Percentiles rank a stretch among this genome's conserved stretches.
These are phyloP conservation scores for Cyclargus thomasi DNA, from an alignment of 1,140 invertebrate species.

Conservation along the genomic window DNA sequence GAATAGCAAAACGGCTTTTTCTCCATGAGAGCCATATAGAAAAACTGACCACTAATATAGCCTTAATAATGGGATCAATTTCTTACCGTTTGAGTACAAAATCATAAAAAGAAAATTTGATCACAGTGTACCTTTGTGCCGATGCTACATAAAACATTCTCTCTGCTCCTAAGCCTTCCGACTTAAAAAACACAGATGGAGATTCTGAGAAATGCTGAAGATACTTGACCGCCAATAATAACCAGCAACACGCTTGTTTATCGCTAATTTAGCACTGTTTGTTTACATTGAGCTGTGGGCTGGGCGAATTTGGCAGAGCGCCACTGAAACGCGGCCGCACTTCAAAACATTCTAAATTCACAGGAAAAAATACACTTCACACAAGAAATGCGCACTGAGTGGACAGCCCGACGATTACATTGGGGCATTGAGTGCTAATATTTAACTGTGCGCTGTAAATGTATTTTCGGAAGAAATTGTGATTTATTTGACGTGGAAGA, in stretches of 20 bases:
- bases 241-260: slow-evolving; percentile 23
- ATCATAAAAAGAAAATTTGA: no score
- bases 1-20: no score
- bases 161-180: no score
- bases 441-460: neutral
- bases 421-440: neutral
- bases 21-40: no score
- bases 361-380: slow-evolving; percentile 45
- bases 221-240: slow-evolving; percentile 14
- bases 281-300: slow-evolving; percentile 31
- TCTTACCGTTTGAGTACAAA: no score
- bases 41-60: no score
- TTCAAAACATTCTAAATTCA: slow-evolving; percentile 59
- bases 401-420: neutral
- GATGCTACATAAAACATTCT: no score
- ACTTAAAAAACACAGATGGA: no score
- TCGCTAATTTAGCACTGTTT: slow-evolving; percentile 26
- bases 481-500: neutral
- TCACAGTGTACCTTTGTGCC: no score
- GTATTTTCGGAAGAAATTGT: neutral
- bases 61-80: no score
- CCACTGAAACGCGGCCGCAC: slow-evolving; percentile 54
- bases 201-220: neutral
- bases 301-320: slow-evolving; percentile 42
- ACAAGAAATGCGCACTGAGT: slow-evolving; percentile 14